A percentile compares a stretch with the other conserved stretches of the same genome.
These are phyloP conservation scores for Ormia ochracea DNA, from an alignment of 2,888 invertebrate genomes.

Conservation along the genomic window DNA sequence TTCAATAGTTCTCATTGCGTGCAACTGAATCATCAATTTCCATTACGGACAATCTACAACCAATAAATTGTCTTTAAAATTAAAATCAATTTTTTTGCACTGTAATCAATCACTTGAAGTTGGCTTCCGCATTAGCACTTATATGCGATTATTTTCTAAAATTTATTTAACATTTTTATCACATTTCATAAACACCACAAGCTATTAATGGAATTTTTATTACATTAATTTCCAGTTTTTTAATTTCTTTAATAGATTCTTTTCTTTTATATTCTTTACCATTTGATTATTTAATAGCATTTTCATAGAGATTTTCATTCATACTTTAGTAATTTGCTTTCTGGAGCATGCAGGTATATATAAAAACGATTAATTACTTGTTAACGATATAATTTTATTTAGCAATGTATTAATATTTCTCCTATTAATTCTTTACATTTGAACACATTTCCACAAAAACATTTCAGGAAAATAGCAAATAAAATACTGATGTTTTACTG, in stretches of 20 bases:
- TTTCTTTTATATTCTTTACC: too few species aligned
- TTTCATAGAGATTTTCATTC: not conserved
- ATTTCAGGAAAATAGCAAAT: slow-evolving; percentile 47
- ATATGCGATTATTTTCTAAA: not conserved
- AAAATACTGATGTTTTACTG: slow-evolving; percentile 52
- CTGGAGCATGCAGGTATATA: not conserved
- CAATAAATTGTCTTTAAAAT: slow-evolving; percentile 1
- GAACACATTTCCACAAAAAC: slow-evolving; percentile 38
- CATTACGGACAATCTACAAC: not conserved
- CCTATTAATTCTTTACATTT: slow-evolving; percentile 1
- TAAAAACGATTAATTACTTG: not conserved
- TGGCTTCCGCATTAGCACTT: not conserved
- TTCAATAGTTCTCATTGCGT: not conserved
- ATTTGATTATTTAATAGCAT: not conserved
- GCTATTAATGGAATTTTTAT: not conserved
- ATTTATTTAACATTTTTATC: not conserved
- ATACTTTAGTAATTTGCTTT: not conserved
- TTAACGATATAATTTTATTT: not conserved
- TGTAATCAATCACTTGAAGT: slow-evolving; percentile 29
- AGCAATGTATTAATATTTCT: not conserved
- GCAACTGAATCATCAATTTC: slow-evolving; percentile 17
- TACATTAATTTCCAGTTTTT: not conserved
- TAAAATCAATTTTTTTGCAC: not conserved
- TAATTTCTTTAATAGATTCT: not conserved
- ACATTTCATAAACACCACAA: not conserved